phyloP scores from a whole-genome alignment of 2,797 vertebrate species.

The Glyptemys insculpta region DNA sequence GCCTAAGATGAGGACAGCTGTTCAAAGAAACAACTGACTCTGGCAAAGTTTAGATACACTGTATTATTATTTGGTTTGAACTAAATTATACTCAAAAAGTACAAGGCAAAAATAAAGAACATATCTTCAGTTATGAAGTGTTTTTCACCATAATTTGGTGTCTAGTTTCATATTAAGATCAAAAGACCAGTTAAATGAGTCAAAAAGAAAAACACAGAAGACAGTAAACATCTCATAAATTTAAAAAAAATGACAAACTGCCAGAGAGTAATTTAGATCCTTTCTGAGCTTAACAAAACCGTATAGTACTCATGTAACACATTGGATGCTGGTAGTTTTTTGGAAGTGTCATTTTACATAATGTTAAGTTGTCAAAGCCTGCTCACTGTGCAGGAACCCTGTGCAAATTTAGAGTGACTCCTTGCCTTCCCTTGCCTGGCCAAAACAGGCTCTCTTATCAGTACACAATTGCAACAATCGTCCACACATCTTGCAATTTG shows the following conservation, averaged over 20 bases:
- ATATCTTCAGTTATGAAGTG: neutral
- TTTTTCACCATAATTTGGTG: neutral
- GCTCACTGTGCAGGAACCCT: no score
- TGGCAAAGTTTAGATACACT: neutral
- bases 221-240: neutral
- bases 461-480: neutral
- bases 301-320: neutral
- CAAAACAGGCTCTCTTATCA: neutral
- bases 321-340: neutral
- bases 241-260: neutral
- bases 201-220: neutral
- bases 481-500: neutral
- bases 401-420: neutral
- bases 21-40: neutral
- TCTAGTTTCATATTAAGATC: neutral
- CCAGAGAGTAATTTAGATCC: neutral
- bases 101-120: neutral
- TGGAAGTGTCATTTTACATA: neutral
- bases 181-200: neutral
- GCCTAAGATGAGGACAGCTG: neutral
- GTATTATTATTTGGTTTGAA: neutral
- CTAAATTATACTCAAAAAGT: neutral
- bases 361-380: neutral
- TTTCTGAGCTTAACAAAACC: neutral
- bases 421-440: neutral